phyloP scores from a whole-genome alignment of 1,140 invertebrate genomes.

The Cyphomyrmex costatus region DNA sequence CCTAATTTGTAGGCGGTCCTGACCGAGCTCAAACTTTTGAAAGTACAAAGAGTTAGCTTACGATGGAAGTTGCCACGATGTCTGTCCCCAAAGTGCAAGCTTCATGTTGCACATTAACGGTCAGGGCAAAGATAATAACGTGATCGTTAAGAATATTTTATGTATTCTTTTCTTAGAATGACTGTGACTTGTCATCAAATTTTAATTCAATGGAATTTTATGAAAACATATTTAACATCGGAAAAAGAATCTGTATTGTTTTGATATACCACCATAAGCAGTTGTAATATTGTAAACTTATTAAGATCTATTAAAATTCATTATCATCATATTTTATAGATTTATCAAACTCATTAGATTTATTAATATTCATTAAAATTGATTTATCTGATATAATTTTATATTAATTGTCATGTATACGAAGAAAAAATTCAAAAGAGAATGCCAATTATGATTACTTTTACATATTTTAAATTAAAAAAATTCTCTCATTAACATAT shows the following conservation, averaged over 20 bases:
- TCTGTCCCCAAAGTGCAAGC: conserved; percentile 24
- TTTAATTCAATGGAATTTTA: not conserved
- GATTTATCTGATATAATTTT: not conserved
- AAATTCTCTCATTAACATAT: not conserved
- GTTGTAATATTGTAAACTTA: not conserved
- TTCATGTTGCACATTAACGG: not conserved
- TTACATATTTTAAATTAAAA: not conserved
- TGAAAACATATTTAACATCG: not conserved
- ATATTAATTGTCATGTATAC: not conserved
- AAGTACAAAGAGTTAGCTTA: conserved; percentile 65
- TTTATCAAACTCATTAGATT: too few relatives aligned
- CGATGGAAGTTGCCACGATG: conserved; percentile 35
- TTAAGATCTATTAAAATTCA: too few relatives aligned
- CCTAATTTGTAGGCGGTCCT: conserved; percentile 80
- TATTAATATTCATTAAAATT: too few relatives aligned
- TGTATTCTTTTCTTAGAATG: not conserved
- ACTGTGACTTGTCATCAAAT: not conserved
- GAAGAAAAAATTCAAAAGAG: not conserved
- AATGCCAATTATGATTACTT: not conserved
- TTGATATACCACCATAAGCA: too few relatives aligned
- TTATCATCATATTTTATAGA: too few relatives aligned
- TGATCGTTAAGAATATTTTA: not conserved
- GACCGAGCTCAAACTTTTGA: conserved; percentile 59
- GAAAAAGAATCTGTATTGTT: not conserved
- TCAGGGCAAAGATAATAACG: not conserved